Base-by-base conservation (phyloP, 2,797 vertebrate genomes). In the Sebastes glaucus region DNA sequence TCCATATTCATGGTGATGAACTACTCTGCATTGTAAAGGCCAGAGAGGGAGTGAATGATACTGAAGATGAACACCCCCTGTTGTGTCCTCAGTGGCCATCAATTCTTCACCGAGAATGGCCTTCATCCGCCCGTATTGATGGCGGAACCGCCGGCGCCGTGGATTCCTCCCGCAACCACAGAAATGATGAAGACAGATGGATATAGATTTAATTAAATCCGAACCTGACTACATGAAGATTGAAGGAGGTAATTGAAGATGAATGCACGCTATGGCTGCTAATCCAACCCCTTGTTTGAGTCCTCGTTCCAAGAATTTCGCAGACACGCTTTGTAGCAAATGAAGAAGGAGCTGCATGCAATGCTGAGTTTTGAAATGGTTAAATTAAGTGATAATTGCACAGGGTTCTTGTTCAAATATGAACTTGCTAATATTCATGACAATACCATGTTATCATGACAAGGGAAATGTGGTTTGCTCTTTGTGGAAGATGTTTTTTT, bases 141-240 rank as follows among this genome's bases (percentile, higher is more conserved):
- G 92, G 88, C n/a, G 38, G 60, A 69, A 55, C 74, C 18, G 57
- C 74, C 14, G 63, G 79, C 71, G 28, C 66, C 2, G 61, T 62
- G 61, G 80, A 88, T 87, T 91, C 87, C 67, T 88, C 76, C 59
- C 71, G 84, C 82, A 85, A 76, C 78, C 86, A n/a, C 73, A 69
- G 78, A 85, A 87, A 92, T 82, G 89, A 93, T 92, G 92, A 93
- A 94, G 94, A 94, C 91, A 78, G 93, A 95, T 92, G 82, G 80
- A 91, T 88, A 88, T 81, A 69, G 86, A 88, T 89, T 92, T 94
- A 92, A 95, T 95, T 93, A 93, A 95, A 94, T 90, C 87, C 74
- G 22, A 71, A 84, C 62, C 78, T 89, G 93, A 93, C 91, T 92
- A 86, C 70, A 93, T 93, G 90, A 94, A 94, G 93, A 95, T 94